Conservation (phyloP, 2,113 vertebrate species). For the Condylura cristata region DNA sequence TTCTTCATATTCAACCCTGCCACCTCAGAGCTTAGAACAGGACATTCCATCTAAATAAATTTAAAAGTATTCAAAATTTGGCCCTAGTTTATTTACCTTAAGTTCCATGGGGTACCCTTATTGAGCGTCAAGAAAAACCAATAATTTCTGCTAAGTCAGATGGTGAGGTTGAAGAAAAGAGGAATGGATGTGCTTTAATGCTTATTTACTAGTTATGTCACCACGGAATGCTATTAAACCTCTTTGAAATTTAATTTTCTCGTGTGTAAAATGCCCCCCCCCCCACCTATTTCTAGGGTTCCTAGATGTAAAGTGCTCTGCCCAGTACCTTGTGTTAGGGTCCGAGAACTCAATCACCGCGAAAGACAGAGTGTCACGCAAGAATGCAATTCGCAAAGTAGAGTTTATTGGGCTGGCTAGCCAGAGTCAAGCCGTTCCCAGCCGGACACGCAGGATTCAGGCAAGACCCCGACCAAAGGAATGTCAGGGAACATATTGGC, state of each 20-base stretch:
- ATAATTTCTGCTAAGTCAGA: constrained; percentile 2
- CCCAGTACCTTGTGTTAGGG: background rate
- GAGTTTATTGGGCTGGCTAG: too few species aligned
- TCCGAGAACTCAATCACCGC: too few species aligned
- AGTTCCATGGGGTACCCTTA: background rate
- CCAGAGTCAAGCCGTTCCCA: too few species aligned
- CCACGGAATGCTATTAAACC: background rate
- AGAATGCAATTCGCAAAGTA: too few species aligned
- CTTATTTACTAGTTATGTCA: background rate
- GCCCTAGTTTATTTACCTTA: background rate
- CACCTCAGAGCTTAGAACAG: background rate
- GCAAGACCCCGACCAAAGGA: too few species aligned
- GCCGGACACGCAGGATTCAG: too few species aligned
- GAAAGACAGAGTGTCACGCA: too few species aligned
- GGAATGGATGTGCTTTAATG: background rate
- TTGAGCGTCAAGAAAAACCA: background rate
- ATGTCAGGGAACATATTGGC: too few species aligned
- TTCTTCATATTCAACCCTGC: background rate
- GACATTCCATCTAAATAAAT: background rate
- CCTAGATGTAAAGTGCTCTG: background rate
- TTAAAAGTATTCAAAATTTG: constrained; percentile 5
- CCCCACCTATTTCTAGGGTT: background rate
- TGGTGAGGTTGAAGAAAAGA: background rate
- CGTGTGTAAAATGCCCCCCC: background rate
- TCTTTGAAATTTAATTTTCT: background rate